Conservation (phyloP, 2,797 vertebrate genomes). For the Spheniscus humboldti region DNA sequence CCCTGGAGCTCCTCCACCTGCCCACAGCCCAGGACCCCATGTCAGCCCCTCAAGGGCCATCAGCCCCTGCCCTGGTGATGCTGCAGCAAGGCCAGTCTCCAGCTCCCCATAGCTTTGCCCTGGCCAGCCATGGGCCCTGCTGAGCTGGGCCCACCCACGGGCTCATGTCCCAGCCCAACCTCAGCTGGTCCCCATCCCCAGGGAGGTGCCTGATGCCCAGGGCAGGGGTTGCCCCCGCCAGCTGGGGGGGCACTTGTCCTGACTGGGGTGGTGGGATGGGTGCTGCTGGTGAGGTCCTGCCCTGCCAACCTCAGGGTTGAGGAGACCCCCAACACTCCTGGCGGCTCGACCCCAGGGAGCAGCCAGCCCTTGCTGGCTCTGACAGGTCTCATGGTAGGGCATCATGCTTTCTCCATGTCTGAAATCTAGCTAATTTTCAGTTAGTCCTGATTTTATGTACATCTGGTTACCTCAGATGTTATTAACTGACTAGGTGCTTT, state of each 20-base stretch:
- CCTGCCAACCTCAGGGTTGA: background rate
- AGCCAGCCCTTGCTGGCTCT: background rate
- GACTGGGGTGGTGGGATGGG: fast-evolving
- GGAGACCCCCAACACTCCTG: fast-evolving
- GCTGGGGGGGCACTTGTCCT: background rate
- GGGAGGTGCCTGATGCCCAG: background rate
- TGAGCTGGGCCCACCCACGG: fast-evolving
- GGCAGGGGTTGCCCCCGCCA: background rate
- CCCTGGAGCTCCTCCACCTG: background rate
- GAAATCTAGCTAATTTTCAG: background rate
- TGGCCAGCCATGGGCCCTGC: background rate
- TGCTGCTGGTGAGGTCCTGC: background rate
- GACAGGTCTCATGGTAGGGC: background rate
- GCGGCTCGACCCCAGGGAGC: fast-evolving
- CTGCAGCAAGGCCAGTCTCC: background rate
- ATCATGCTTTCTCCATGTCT: background rate
- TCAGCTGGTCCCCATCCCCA: background rate
- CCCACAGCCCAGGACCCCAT: fast-evolving
- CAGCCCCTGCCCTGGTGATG: background rate
- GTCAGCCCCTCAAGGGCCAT: background rate
- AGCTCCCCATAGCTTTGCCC: too few species aligned
- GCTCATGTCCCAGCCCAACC: too few species aligned
- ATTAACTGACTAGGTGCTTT: background rate
- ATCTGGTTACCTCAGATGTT: background rate
- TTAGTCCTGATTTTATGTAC: background rate